Percentiles rank a stretch among this genome's conserved stretches.
Conservation (phyloP, 2,888 invertebrate species). For the Clostera curtula region DNA sequence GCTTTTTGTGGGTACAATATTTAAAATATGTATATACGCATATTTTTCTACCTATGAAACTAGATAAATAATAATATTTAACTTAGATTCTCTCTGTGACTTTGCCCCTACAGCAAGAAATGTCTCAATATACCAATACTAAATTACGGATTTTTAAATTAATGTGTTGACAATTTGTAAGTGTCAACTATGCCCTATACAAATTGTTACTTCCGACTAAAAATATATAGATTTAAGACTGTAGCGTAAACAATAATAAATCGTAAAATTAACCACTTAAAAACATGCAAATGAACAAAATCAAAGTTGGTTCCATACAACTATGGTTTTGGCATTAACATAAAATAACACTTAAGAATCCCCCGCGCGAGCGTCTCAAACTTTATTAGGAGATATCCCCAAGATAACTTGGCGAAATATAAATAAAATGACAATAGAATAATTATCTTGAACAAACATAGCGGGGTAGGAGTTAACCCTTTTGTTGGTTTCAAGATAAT, state of each 20-base stretch:
- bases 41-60: too few relatives aligned
- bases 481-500: constrained; percentile 22
- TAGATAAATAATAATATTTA: too few relatives aligned
- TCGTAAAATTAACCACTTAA: constrained; percentile 13
- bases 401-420: constrained; percentile 62
- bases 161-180: too few relatives aligned
- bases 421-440: constrained; percentile 70
- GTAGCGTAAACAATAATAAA: background rate
- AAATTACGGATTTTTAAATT: too few relatives aligned
- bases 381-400: constrained; percentile 62
- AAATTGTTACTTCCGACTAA: too few relatives aligned
- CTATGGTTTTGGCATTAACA: constrained; percentile 59
- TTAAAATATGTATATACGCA: too few relatives aligned
- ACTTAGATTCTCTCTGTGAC: too few relatives aligned
- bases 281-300: constrained; percentile 50
- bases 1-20: too few relatives aligned
- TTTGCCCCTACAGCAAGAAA: too few relatives aligned
- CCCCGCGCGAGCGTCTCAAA: constrained; percentile 38
- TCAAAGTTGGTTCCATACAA: constrained; percentile 36
- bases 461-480: constrained; percentile 36
- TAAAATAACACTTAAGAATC: constrained; percentile 69
- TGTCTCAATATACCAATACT: too few relatives aligned
- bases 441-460: constrained; percentile 50
- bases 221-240: background rate
- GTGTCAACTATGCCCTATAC: too few relatives aligned